Base-by-base conservation (phyloP, 2,113 vertebrate genomes). In the Pluvianellus socialis region DNA sequence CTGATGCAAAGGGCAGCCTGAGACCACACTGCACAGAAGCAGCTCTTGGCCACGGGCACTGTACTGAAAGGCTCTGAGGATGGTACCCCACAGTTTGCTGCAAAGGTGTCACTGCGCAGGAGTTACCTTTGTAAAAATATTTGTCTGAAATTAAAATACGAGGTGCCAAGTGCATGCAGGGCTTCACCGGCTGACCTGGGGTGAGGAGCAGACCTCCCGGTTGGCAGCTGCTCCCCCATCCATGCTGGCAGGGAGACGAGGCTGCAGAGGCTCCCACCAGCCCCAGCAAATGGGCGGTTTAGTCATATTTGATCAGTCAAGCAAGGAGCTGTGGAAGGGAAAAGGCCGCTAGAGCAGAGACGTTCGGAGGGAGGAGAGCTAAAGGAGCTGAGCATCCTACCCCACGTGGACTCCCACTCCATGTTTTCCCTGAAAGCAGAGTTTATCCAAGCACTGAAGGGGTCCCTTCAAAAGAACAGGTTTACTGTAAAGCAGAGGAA, bases 211-310 rank as follows among this genome's bases (percentile, higher is more conserved):
- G 53, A 33, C 11, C 65, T 40, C 74, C 65, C 1, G 10, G 32
- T 6, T 5, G 23, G 71, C 40, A 50, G 32, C 1, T 5, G 12
- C 52, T n/a, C 14, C 55, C 40, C 12, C 38, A 22, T 1, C 49
- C 1, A 1, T 5, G 9, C 49, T 1, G 4, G 53, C 9, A 44
- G 44, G 21, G 17, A 47, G n/a, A 32, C 0, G 1, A 7, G 50
- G 50, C 52, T 53, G 53, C 1, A 3, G 20, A 14, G 44, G 26
- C 17, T 35, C 42, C 83, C 6, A 32, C 19, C 33, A 9, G 58
- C 35, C 33, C 74, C 79, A 27, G 18, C 47, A 28, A 26, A 18
- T 0, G 16, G 22, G 13, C 0, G 3, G 14, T 22, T n/a, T 23
- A 17, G 11, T 38, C 23, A 8, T 26, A 7, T 19, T 11, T 11